A percentile compares a stretch with the other conserved stretches of the same genome.
These are phyloP conservation scores for Ditula angustiorana DNA, from an alignment of 2,888 invertebrate genomes.

Conservation along the genomic window DNA sequence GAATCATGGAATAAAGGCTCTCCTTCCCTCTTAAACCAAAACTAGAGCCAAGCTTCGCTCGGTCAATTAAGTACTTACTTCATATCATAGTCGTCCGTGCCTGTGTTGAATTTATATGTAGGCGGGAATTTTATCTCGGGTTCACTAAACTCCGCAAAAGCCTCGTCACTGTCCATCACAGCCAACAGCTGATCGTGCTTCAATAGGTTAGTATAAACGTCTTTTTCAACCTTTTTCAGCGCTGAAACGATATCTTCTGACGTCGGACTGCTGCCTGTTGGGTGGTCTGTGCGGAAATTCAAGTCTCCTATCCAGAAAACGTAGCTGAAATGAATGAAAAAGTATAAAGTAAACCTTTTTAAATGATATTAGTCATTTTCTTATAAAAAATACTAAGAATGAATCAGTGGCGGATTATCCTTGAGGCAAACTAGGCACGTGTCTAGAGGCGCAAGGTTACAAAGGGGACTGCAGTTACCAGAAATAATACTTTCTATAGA, in stretches of 20 bases:
- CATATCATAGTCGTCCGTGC: constrained; percentile 90
- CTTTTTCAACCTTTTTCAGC: constrained; percentile 87
- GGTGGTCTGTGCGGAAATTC: constrained; percentile 92
- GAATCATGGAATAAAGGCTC: too few species aligned
- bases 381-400: too few species aligned
- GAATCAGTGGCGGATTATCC: too few species aligned
- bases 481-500: too few species aligned
- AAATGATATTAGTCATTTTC: too few species aligned
- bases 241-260: constrained; percentile 88
- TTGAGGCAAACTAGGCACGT: too few species aligned
- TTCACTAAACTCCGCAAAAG: constrained; percentile 93
- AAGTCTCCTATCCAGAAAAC: constrained; percentile 97
- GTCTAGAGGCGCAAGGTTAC: too few species aligned
- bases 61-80: constrained; percentile 88
- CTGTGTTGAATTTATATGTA: constrained; percentile 93
- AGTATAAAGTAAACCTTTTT: too few species aligned
- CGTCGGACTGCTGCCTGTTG: constrained; percentile 85
- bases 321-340: constrained; percentile 85
- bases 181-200: constrained; percentile 91
- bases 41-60: too few species aligned
- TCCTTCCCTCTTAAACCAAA: too few species aligned
- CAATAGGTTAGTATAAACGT: constrained; percentile 88
- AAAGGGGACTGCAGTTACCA: too few species aligned
- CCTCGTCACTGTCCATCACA: constrained; percentile 90
- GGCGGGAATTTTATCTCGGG: constrained; percentile 92